These are phyloP conservation scores for Serilophus lunatus DNA, from an alignment of 2,113 vertebrate genomes.

Conservation along the genomic window DNA sequence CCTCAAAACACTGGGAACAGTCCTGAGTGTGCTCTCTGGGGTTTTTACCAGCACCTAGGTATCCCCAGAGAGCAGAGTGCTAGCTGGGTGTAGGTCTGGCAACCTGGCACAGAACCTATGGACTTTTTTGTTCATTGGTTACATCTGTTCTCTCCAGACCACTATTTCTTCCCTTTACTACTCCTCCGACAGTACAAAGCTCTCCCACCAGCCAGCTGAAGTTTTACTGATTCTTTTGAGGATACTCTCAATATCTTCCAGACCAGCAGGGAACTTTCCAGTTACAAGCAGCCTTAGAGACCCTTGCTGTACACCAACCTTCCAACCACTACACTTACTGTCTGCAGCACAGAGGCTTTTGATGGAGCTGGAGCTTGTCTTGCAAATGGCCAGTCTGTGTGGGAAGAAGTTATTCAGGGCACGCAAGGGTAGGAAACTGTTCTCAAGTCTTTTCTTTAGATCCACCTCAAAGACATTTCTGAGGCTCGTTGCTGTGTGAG, in stretches of 20 bases:
- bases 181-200: neutral
- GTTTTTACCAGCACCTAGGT: neutral
- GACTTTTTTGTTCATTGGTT: neutral
- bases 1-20: neutral
- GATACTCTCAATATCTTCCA: neutral
- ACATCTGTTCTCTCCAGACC: neutral
- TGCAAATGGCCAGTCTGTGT: neutral
- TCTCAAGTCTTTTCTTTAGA: neutral
- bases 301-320: neutral
- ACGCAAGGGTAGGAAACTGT: neutral
- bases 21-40: accelerated
- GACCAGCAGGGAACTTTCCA: neutral
- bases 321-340: neutral
- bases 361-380: neutral
- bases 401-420: neutral
- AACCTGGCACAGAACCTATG: neutral
- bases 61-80: neutral
- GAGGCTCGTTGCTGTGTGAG: neutral
- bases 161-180: neutral
- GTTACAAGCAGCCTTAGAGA: neutral
- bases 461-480: constrained; percentile 8
- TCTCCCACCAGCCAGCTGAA: neutral
- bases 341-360: neutral
- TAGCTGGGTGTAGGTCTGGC: neutral
- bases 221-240: neutral